Evolutionary conservation across 2,113 vertebrate species (phyloP), one percentile per base, ranked within the genome.

Genomic region (Plotosus lineatus): DNA sequence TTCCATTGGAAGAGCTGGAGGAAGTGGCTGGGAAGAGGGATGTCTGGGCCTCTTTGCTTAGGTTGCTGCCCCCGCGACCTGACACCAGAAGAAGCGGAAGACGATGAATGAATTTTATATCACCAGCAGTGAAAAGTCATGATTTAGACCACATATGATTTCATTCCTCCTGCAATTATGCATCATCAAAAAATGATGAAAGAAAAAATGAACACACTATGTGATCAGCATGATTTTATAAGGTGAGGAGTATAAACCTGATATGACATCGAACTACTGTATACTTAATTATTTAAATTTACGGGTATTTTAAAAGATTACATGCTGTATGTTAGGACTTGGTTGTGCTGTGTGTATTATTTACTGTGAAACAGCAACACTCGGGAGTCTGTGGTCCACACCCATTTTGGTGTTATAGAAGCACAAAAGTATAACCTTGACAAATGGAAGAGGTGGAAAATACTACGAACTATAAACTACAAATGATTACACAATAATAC

Each of bases 201-300:
- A 50, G 36, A 55, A 15, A 46, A 72, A 28, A 50, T 40, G 28
- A 66, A 40, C 63, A 15, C 1, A 50, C 38, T 12, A 51, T 21
- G 46, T 26, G 48, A 21, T 72, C 58, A 63, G n/a, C 44, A 36
- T n/a, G 21, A 26, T 46, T 23, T 51, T 61, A 56, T 51, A n/a
- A 82, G 83, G 75, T 82, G 50, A 75, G 83, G 12, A 6, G 23
- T 36, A 21, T 53, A 46, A 33, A 61, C 11, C 26, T 60, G 46
- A 77, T 44, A 33, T 79, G 26, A 50, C 19, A 44, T 2, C 53
- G 3, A 46, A 53, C 7, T 44, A n/a, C n/a, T n/a, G n/a, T n/a
- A 12, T 23, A 26, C 14, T 31, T 31, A 46, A 19, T 8, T 65
- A 38, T 11, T 76, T 5, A 76, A 21, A 10, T 76, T 28, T 60